A percentile compares a stretch with the other conserved stretches of the same genome.
These are phyloP conservation scores for Drosophila serrata DNA, from an alignment of 1,140 invertebrate genomes.

Conservation along the genomic window DNA sequence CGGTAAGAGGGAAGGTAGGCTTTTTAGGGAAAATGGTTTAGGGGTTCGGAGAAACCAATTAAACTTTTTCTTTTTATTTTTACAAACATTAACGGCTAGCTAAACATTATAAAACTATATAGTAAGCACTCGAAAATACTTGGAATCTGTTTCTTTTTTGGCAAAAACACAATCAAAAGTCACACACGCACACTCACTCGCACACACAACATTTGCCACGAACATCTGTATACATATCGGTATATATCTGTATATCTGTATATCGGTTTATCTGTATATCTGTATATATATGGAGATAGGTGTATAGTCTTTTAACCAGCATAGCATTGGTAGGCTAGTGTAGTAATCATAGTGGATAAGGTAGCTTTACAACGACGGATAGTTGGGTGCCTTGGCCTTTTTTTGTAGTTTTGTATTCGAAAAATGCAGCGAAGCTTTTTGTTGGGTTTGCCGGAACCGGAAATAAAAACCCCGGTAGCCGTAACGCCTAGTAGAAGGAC, in stretches of 20 bases:
- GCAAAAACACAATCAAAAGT: constrained; percentile 40
- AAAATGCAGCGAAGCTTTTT: constrained; percentile 57
- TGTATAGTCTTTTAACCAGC: constrained; percentile 60
- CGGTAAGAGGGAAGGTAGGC: background rate
- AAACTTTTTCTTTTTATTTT: constrained; percentile 35
- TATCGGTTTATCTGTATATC: constrained; percentile 26
- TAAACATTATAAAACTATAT: constrained; percentile 37
- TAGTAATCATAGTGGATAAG: constrained; percentile 63
- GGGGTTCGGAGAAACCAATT: constrained; percentile 26
- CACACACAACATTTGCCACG: constrained; percentile 47
- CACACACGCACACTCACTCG: constrained; percentile 29
- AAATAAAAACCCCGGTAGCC: background rate
- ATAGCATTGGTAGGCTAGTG: constrained; percentile 56
- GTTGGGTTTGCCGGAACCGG: constrained; percentile 1
- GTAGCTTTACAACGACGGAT: constrained; percentile 83
- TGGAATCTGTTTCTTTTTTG: constrained; percentile 58
- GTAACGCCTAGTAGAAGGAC: constrained; percentile 65
- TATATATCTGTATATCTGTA: constrained; percentile 31
- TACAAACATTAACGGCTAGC: constrained; percentile 73
- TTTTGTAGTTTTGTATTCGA: constrained; percentile 33
- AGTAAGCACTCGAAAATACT: constrained; percentile 63
- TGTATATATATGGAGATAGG: constrained; percentile 45
- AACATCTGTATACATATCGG: constrained; percentile 35
- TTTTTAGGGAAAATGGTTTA: background rate
- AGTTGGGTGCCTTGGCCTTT: constrained; percentile 46